phyloP scores from a whole-genome alignment of 1,140 invertebrate species.

The Zaprionus tsacasi region DNA sequence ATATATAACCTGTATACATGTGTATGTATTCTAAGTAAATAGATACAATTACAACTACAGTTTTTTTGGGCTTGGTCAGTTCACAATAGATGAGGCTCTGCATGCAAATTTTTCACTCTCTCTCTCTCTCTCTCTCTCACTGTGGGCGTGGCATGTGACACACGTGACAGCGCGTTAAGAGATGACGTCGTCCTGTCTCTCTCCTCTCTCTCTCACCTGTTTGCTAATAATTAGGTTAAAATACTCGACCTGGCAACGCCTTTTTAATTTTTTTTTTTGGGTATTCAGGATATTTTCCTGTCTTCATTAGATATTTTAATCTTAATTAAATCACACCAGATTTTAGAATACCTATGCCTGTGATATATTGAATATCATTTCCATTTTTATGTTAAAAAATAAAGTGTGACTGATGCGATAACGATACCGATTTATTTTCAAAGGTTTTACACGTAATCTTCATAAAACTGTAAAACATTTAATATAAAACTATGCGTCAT shows the following conservation, averaged over 20 bases:
- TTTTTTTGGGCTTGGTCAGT: slow-evolving; percentile 6
- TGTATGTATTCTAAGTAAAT: background rate
- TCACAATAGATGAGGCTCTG: background rate
- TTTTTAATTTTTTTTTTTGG: background rate
- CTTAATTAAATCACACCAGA: too few species aligned
- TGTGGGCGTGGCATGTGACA: background rate
- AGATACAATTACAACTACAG: background rate
- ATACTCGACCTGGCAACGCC: slow-evolving; percentile 10
- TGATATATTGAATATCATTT: too few species aligned
- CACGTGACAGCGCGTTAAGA: background rate
- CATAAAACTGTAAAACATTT: too few species aligned
- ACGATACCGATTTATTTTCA: too few species aligned
- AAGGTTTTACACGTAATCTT: too few species aligned
- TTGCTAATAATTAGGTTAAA: slow-evolving; percentile 40
- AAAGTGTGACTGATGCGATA: too few species aligned
- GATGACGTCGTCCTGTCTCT: background rate
- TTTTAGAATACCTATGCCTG: too few species aligned
- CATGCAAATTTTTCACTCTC: background rate
- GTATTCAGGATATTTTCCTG: too few species aligned
- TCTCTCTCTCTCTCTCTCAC: background rate
- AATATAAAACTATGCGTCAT: too few species aligned
- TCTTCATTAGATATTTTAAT: too few species aligned
- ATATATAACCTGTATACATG: background rate
- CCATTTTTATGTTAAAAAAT: too few species aligned
- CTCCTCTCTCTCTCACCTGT: background rate